phyloP scores from a whole-genome alignment of 1,140 invertebrate genomes.

The Antheraea mylitta region DNA sequence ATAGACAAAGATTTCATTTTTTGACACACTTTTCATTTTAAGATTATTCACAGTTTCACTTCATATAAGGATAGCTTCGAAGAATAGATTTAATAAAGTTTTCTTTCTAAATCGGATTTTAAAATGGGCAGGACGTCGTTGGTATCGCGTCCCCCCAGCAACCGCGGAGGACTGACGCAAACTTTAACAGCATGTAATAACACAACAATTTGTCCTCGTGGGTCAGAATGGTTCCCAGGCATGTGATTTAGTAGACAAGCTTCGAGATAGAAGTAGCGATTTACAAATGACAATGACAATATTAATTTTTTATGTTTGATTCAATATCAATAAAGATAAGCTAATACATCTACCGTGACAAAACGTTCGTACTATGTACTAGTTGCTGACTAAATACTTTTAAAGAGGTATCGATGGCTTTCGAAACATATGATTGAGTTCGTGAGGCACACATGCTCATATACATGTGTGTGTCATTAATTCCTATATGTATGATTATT shows the following conservation, averaged over 20 bases:
- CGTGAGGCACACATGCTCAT: too few species aligned
- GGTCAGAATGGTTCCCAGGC: conserved; percentile 59
- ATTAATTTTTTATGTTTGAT: too few species aligned
- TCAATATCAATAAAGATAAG: too few species aligned
- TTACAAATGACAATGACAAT: background rate
- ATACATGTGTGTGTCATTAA: too few species aligned
- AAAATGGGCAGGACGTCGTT: conserved; percentile 33
- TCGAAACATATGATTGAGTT: too few species aligned
- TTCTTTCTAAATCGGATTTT: conserved; percentile 31
- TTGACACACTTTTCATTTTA: conserved; percentile 20
- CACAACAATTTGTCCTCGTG: conserved; percentile 69
- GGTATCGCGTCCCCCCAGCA: conserved; percentile 49
- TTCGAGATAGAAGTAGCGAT: conserved; percentile 28
- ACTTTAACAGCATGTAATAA: conserved; percentile 69
- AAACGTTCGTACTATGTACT: too few species aligned
- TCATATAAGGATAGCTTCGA: background rate
- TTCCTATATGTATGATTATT: too few species aligned
- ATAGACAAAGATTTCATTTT: background rate
- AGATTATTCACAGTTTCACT: background rate
- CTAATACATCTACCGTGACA: too few species aligned
- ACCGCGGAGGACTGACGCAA: conserved; percentile 56
- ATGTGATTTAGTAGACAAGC: conserved; percentile 44
- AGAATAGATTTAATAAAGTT: background rate
- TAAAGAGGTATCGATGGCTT: too few species aligned
- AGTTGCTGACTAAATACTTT: too few species aligned